A percentile compares a stretch with the other conserved stretches of the same genome.
phyloP scores from a whole-genome alignment of 2,888 invertebrate species.

The Onthophagus sagittarius region DNA sequence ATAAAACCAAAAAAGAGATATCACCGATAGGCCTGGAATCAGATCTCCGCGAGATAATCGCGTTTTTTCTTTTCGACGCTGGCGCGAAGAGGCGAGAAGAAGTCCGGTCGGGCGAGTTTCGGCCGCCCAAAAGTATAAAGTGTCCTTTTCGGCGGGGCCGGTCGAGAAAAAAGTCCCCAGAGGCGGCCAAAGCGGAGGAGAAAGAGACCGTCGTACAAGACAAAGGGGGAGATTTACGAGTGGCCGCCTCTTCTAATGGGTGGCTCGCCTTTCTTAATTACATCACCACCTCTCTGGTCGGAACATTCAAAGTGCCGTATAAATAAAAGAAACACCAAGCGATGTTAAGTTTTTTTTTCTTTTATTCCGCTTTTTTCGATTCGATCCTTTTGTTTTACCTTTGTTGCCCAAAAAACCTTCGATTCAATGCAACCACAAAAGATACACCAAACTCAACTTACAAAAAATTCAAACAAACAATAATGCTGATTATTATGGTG shows the following conservation, averaged over 20 bases:
- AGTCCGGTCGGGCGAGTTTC: slow-evolving; percentile 13
- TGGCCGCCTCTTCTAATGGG: slow-evolving; percentile 46
- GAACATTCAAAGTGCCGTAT: slow-evolving; percentile 46
- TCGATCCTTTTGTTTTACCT: neutral
- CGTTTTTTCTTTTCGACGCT: slow-evolving; percentile 14
- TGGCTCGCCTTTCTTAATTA: slow-evolving; percentile 49
- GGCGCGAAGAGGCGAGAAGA: slow-evolving; percentile 20
- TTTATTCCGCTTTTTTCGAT: slow-evolving; percentile 17
- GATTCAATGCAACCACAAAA: neutral
- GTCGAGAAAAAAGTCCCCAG: slow-evolving; percentile 35
- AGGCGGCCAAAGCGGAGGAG: slow-evolving; percentile 4
- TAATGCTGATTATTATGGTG: too few relatives aligned
- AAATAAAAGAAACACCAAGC: slow-evolving; percentile 46
- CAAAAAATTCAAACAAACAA: too few relatives aligned
- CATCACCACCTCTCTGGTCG: slow-evolving; percentile 46
- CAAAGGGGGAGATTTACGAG: slow-evolving; percentile 48
- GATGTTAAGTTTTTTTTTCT: slow-evolving; percentile 32
- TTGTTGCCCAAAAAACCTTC: neutral
- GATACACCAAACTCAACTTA: neutral
- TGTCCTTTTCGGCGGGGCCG: slow-evolving; percentile 22
- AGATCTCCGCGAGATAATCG: slow-evolving; percentile 47
- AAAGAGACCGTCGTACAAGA: slow-evolving; percentile 35
- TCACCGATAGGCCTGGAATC: slow-evolving; percentile 46
- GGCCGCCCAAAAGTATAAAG: neutral
- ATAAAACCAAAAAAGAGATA: slow-evolving; percentile 41